Conservation (phyloP, 2,113 vertebrate genomes). For the Tautogolabrus adspersus region DNA sequence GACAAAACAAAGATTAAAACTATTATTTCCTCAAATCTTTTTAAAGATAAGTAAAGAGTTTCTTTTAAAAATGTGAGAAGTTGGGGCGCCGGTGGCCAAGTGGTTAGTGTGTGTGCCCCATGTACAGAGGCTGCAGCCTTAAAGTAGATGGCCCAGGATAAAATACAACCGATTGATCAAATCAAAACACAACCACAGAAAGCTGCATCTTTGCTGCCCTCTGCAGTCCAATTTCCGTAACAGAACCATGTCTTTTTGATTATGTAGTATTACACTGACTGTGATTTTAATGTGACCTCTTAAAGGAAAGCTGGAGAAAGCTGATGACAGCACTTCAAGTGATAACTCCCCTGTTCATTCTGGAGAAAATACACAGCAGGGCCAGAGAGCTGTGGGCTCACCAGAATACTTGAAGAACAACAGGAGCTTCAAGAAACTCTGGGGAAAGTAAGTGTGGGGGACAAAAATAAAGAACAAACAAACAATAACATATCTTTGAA, state of each 20-base stretch:
- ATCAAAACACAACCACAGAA: no score
- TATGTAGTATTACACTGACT: constrained; percentile 9
- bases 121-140: no score
- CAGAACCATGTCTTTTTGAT: constrained; percentile 6
- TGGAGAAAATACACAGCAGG: constrained; percentile 77
- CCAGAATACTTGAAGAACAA: constrained; percentile 92
- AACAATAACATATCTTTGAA: neutral
- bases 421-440: constrained; percentile 95
- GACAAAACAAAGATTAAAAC: no score
- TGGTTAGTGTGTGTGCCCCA: no score
- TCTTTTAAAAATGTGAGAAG: no score
- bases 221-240: neutral
- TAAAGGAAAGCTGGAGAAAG: constrained; percentile 87
- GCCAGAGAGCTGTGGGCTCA: constrained; percentile 88
- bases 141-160: no score
- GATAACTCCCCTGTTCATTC: constrained; percentile 87
- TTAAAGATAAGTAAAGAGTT: no score
- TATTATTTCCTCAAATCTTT: no score
- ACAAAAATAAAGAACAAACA: neutral
- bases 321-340: constrained; percentile 79
- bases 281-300: constrained; percentile 43
- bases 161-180: no score
- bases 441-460: constrained; percentile 92
- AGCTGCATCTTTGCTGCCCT: neutral
- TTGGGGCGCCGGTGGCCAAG: no score